Evolutionary conservation across 2,888 invertebrate species (phyloP).

Genomic region (Hydriomena furcata): DNA sequence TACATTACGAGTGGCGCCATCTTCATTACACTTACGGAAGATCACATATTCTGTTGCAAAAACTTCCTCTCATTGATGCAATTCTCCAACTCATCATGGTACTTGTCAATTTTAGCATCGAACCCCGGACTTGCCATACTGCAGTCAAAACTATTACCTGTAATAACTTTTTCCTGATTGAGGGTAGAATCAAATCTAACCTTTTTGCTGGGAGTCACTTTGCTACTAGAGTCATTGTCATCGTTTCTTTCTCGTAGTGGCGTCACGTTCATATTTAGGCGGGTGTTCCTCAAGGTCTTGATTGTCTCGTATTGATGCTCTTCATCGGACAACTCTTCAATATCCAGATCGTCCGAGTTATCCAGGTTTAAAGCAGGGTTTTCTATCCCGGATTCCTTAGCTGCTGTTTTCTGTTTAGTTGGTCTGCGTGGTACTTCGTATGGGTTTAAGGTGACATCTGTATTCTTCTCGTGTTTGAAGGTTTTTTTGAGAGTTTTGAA

Average conservation of each 20-base stretch:
- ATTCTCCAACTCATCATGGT: slow-evolving; percentile 78
- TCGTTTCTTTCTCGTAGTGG: slow-evolving; percentile 60
- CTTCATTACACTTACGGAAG: too few relatives aligned
- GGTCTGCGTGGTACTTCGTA: slow-evolving; percentile 75
- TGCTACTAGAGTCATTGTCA: slow-evolving; percentile 59
- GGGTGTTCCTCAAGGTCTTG: slow-evolving; percentile 71
- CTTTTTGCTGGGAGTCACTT: slow-evolving; percentile 67
- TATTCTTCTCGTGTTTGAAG: slow-evolving; percentile 69
- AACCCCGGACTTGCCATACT: slow-evolving; percentile 74
- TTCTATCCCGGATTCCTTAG: slow-evolving; percentile 70
- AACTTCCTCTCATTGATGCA: slow-evolving; percentile 79
- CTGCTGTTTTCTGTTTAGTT: slow-evolving; percentile 55
- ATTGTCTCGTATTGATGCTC: slow-evolving; percentile 74
- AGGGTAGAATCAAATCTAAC: slow-evolving; percentile 78
- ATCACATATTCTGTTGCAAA: slow-evolving; percentile 74
- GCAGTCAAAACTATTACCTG: slow-evolving; percentile 76
- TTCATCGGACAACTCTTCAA: slow-evolving; percentile 63
- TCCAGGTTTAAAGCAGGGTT: slow-evolving; percentile 73
- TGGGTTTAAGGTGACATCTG: slow-evolving; percentile 63
- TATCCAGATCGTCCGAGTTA: slow-evolving; percentile 75
- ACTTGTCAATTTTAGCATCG: slow-evolving; percentile 74
- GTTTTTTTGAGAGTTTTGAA: slow-evolving; percentile 74
- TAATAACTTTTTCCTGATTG: slow-evolving; percentile 75
- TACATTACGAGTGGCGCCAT: too few relatives aligned
- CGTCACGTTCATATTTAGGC: slow-evolving; percentile 72